A percentile compares a stretch with the other conserved stretches of the same genome.
Evolutionary conservation across 2,888 invertebrate genomes (phyloP).

Genomic region (Torymus tubicola): DNA sequence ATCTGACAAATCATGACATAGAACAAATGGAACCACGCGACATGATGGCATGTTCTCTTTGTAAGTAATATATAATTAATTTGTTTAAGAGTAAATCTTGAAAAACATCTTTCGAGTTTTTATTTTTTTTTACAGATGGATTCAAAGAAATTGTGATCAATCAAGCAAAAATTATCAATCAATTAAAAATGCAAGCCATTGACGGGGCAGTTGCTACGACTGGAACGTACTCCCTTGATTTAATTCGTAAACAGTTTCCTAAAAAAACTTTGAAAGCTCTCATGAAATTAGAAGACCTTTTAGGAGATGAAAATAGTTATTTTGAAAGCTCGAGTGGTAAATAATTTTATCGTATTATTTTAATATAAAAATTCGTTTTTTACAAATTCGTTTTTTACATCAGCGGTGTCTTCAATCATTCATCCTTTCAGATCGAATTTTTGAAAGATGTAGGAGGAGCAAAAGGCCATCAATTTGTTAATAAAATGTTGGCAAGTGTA

Average conservation of each 20-base stretch:
- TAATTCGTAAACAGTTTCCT: not conserved
- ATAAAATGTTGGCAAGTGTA: not conserved
- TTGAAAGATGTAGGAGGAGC: not conserved
- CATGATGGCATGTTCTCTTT: too few relatives aligned
- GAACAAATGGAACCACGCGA: too few relatives aligned
- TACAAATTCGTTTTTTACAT: too few relatives aligned
- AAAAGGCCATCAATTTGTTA: not conserved
- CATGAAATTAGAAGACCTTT: not conserved
- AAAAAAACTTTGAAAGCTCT: not conserved
- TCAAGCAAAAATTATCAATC: not conserved
- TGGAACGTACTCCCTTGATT: not conserved
- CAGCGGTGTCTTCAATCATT: not conserved
- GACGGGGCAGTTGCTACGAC: conserved; percentile 1
- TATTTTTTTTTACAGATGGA: not conserved
- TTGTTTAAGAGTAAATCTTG: too few relatives aligned
- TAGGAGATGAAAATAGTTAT: not conserved
- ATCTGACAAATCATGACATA: too few relatives aligned
- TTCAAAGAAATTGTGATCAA: not conserved
- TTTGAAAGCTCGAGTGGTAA: not conserved
- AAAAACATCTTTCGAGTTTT: too few relatives aligned
- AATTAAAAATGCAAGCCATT: not conserved
- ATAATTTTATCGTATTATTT: not conserved
- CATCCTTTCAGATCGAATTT: not conserved
- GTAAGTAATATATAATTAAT: too few relatives aligned
- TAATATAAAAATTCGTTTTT: not conserved